Conservation (phyloP, 2,797 vertebrate genomes). For the Podarcis siculus region DNA sequence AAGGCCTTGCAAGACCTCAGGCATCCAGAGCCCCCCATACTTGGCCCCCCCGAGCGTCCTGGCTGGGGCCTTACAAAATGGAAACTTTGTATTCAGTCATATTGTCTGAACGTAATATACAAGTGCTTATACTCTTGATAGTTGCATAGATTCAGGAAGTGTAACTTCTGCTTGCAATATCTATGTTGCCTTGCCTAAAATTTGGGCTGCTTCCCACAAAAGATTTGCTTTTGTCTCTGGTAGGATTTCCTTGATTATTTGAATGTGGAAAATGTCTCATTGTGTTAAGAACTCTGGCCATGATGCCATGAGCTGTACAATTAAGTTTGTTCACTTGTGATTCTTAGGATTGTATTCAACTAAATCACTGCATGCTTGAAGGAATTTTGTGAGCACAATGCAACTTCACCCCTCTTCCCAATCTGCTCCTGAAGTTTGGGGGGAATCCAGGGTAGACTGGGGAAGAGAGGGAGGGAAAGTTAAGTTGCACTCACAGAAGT, state of each 20-base stretch:
- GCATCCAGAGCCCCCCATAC: too few species aligned
- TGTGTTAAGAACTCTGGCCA: not conserved
- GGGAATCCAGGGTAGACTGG: too few species aligned
- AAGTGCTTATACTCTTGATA: not conserved
- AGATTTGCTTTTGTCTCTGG: not conserved
- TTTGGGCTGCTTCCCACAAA: not conserved
- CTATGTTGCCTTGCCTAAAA: not conserved
- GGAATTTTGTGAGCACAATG: too few species aligned
- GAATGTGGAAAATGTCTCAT: not conserved
- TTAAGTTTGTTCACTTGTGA: not conserved
- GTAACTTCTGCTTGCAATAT: not conserved
- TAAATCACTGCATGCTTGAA: too few species aligned
- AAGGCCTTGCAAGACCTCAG: too few species aligned
- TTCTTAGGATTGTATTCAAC: not conserved
- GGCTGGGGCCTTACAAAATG: constrained; percentile 1
- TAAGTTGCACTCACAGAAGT: too few species aligned
- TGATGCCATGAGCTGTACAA: not conserved
- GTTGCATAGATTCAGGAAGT: not conserved
- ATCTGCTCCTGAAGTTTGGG: too few species aligned
- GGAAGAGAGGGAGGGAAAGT: too few species aligned
- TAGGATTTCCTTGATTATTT: not conserved
- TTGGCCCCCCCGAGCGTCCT: too few species aligned
- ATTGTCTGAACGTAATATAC: not conserved
- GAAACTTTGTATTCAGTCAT: not conserved
- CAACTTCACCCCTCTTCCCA: too few species aligned